Evolutionary conservation across 2,113 vertebrate genomes (phyloP).

Genomic region (Archilochus colubris): DNA sequence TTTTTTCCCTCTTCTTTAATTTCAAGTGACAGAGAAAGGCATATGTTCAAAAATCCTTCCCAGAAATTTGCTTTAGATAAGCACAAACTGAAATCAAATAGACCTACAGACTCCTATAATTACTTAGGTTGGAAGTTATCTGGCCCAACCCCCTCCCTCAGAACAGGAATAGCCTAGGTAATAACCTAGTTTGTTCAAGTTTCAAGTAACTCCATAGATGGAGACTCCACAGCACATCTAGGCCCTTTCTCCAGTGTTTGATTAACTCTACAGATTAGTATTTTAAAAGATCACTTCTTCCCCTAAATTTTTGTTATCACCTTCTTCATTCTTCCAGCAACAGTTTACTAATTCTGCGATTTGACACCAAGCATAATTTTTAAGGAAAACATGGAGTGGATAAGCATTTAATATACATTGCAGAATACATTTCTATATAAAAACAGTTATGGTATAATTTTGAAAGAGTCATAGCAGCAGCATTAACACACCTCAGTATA

Average conservation of each 20-base stretch:
- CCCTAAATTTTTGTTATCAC: neutral
- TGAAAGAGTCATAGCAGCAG: neutral
- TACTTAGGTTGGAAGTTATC: neutral
- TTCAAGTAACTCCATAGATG: neutral
- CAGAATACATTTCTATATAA: neutral
- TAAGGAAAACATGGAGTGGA: neutral
- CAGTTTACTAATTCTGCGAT: neutral
- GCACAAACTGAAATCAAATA: neutral
- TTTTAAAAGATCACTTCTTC: neutral
- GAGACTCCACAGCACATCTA: neutral
- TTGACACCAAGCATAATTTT: neutral
- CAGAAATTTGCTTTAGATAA: neutral
- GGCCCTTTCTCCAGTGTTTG: neutral
- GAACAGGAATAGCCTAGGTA: neutral
- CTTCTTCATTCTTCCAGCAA: neutral
- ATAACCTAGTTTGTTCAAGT: neutral
- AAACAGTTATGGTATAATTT: neutral
- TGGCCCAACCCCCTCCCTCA: neutral
- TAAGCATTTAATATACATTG: neutral
- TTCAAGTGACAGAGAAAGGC: neutral
- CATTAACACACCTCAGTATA: neutral
- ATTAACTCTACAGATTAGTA: neutral
- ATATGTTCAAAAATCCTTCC: neutral
- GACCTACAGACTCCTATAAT: neutral
- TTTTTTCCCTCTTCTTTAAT: neutral